Evolutionary conservation across 2,113 vertebrate species (phyloP), one percentile per base, ranked within the genome.

Genomic region (Gallinago jamesoni): DNA sequence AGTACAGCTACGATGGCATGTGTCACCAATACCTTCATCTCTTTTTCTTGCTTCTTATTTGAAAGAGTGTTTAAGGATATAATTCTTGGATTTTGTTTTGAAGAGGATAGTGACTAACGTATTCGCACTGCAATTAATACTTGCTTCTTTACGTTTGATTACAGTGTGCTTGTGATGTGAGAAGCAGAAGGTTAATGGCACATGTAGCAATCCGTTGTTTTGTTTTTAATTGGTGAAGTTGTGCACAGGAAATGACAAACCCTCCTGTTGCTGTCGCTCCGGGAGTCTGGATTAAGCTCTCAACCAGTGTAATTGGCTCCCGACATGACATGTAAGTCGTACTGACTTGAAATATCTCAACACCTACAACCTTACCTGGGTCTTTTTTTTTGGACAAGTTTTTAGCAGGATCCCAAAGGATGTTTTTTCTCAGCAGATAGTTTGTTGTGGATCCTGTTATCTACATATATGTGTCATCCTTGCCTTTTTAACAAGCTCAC

Each of bases 171-270:
- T 30, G 27, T 30, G 81, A 7, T 57, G 69, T 14, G 73, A 82
- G 84, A 10, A 60, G 75, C 10, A 8, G 27, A 8, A 23, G 70
- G 78, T 1, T 59, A 64, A 15, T 62, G 87, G 81, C 87, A 5
- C 69, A 12, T 95, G 94, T 28, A 69, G 94, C 94, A 96, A 96
- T 93, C 91, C 48, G 1, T 55, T 85, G 91, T 56, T 95, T 81
- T 72, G 80, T 28, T 45, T 84, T 33, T 50, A 11, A n/a, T 1
- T 23, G 52, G 43, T 41, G 91, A 14, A 87, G 80, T 1, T 15
- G 72, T 18, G 69, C 66, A 43, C 84, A 92, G 95, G 95, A 93
- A 91, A 69, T 93, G 93, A 91, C 93, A 82, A 94, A 93, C 33
- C 6, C 55, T 66, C 15, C 1, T 18, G 25, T 8, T 57, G 77